Conservation (phyloP, 2,797 vertebrate species). For the Syncerus caffer region DNA sequence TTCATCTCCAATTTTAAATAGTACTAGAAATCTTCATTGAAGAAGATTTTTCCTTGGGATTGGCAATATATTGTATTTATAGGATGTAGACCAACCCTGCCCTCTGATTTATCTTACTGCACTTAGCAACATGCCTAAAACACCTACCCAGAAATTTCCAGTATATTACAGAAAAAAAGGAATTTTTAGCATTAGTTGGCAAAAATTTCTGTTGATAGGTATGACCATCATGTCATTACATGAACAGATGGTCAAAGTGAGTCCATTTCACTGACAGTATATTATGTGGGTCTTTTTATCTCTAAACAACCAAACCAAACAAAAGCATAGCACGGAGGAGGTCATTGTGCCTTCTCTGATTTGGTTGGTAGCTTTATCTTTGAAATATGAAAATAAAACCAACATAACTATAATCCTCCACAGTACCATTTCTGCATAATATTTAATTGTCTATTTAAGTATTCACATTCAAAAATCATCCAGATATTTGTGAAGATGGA, state of each 20-base stretch:
- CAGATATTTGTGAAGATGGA: not conserved
- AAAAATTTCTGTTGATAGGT: constrained; percentile 52
- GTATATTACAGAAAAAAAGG: constrained; percentile 39
- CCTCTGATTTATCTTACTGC: constrained; percentile 63
- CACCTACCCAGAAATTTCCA: constrained; percentile 57
- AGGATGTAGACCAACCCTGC: constrained; percentile 58
- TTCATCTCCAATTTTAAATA: not conserved
- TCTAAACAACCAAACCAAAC: constrained; percentile 51
- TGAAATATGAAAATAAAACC: constrained; percentile 36
- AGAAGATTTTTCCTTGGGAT: constrained; percentile 48
- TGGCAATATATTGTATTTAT: constrained; percentile 49
- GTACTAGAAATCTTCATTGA: not conserved
- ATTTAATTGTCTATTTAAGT: constrained; percentile 19
- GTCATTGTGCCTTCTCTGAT: not conserved
- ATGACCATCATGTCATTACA: constrained; percentile 26
- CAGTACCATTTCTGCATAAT: not conserved
- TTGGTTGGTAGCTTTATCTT: constrained; percentile 26
- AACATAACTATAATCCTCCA: not conserved
- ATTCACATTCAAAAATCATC: constrained; percentile 18
- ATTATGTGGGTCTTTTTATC: constrained; percentile 51
- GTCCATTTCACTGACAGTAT: constrained; percentile 61
- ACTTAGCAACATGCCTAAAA: constrained; percentile 61
- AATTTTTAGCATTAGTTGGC: constrained; percentile 58
- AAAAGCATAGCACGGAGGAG: constrained; percentile 61
- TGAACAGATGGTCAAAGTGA: constrained; percentile 68